Evolutionary conservation across 2,888 invertebrate genomes (phyloP), one percentile per base, ranked within the genome.

Genomic region (Amorpha juglandis): DNA sequence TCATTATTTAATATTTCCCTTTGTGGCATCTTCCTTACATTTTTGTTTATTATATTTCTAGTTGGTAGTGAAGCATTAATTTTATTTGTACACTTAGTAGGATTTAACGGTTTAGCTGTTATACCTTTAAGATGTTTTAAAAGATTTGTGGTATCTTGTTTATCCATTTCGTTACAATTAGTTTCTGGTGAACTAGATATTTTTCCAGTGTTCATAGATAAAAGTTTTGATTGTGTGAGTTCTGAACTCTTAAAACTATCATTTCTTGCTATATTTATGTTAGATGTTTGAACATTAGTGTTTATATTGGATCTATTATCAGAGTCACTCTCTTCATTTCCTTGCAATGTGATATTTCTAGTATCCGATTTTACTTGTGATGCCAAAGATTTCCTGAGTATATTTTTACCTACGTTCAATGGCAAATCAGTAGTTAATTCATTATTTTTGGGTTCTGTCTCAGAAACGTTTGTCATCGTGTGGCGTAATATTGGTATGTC

Each of bases 81-180:
- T 68, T 73, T 73, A 50, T 71, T 72, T 70, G 66, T 67, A 67
- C 64, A 69, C 71, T 76, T 74, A 67, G 78, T 63, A 66, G 67
- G 33, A 68, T 70, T 69, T 9, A 86, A 62, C 66, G 85, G 79
- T 74, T 88, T 89, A 63, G 88, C 84, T 16, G 85, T 86, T 21
- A 89, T 81, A 76, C 87, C 86, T 67, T 81, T 80, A 6, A 88
- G 78, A 69, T 84, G 78, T 78, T 85, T 88, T 66, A 88, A 77
- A 70, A 89, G 75, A 70, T 85, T 76, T 38, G 77, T 63, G 19
- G 52, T 48, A 55, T 35, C 21, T 35, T 52, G 67, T 66, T 66
- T 75, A 63, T 64, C 50, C 19, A 9, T 50, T 8, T 50, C 38
- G 35, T 38, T 42, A 58, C 16, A 42, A 11, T 55, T 55, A 16